Evolutionary conservation across 2,113 vertebrate species (phyloP), one percentile per base, ranked within the genome.

Genomic region (Pimephales promelas): DNA sequence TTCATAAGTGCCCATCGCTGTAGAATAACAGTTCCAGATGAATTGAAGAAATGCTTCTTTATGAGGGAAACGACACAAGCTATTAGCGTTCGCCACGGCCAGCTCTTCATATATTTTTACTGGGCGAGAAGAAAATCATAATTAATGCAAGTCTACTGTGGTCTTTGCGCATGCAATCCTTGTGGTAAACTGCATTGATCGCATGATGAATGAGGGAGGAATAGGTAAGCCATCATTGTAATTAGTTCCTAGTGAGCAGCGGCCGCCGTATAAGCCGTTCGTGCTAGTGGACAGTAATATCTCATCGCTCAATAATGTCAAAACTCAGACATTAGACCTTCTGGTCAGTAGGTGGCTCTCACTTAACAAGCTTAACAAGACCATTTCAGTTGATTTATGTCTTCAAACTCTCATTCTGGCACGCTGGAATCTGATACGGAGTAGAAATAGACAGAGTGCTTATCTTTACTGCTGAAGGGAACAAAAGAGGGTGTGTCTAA

Each of bases 1-100:
- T 93, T 93, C 90, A 91, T 88, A 92, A 89, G 91, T 90, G 89
- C 87, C 88, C 74, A 87, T 88, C 86, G 84, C 90, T 36, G 79
- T 86, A 59, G 83, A 90, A 90, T 90, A 92, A 90, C 91, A 91
- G 87, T 88, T 88, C 88, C 84, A 89, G 83, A 89, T 87, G 88
- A 92, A 91, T 90, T 76, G 88, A 90, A 91, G 88, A 91, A 92
- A 90, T 87, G 87, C 88, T 87, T 78, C 90, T 92, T 91, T 92
- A 93, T 91, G 90, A 93, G 88, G 88, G 83, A 82, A 84, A 88
- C 84, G 88, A 91, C 92, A 91, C 89, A 92, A 88, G 85, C 90
- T 91, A 92, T 92, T 90, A 91, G 89, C 86, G 88, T 93, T 91
- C 88, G 84, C 82, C 61, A 77, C 83, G 81, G 86, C 86, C 73